Base-by-base conservation (phyloP, 2,888 invertebrate genomes). In the Volucella zonaria region DNA sequence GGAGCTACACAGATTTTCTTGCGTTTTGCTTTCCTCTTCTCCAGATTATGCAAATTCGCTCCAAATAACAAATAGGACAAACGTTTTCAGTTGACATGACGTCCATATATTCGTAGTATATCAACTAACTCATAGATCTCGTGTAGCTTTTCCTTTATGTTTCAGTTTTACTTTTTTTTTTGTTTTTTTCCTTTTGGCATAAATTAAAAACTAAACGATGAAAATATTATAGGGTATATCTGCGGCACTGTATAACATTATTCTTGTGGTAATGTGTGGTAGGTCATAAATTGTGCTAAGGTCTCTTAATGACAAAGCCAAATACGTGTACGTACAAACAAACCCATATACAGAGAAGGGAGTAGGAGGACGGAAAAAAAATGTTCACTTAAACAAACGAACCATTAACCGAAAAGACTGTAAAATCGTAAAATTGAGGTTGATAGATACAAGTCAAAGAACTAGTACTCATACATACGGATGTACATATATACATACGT, bases 11-110 rank as follows among this genome's bases (percentile, higher is more conserved):
- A 31, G 31, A 31, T 31, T 31, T 6, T 31, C 31, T 87, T 89
- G 86, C 89, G 89, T 89, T 89, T 89, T 89, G 88, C 88, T 88
- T 87, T 67, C 49, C 74, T 70, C 76, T 80, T 61, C 76, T 86
- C 68, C 64, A 73, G 77, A 76, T 89, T 91, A 90, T 91, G 90
- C 89, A 89, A 91, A 91, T 91, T 88, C 88, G 91, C 88, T 89
- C 89, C 88, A 91, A 89, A 90, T 91, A 89, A 90, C 90, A 90
- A 90, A 90, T 90, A 89, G 91, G 87, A 88, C 91, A 90, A 88
- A 89, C 87, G 89, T 90, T 79, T 82, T 86, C 56, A 73, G 86
- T 87, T 78, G 75, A 87, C 80, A 76, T 85, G 77, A 64, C 73
- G 59, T 74, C 6, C 31, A 31, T 31, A 31, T 31, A 31, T 31